phyloP scores from a whole-genome alignment of 2,113 vertebrate genomes.

The Axis porcinus region DNA sequence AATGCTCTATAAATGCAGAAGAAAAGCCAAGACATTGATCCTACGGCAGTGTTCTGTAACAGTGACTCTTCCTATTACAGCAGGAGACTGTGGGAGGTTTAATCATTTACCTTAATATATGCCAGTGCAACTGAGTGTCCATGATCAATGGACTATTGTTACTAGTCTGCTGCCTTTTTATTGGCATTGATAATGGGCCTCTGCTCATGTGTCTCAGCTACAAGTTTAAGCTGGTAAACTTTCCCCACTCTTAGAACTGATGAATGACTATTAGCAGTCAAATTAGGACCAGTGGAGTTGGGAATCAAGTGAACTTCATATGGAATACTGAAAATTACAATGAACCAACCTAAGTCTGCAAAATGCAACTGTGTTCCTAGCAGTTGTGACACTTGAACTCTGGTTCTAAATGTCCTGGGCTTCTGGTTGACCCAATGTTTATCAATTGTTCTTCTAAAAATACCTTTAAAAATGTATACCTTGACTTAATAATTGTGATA shows the following conservation, averaged over 20 bases:
- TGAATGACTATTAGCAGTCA: not conserved
- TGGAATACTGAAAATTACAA: not conserved
- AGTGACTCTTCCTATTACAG: slow-evolving; percentile 64
- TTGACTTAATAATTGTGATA: not conserved
- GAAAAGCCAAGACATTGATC: slow-evolving; percentile 75
- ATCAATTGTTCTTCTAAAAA: not conserved
- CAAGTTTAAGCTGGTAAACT: not conserved
- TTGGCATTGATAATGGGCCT: slow-evolving; percentile 56
- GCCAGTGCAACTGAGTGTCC: slow-evolving; percentile 52
- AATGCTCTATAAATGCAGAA: slow-evolving; percentile 55
- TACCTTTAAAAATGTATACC: not conserved
- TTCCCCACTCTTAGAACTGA: not conserved
- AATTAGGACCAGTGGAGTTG: not conserved
- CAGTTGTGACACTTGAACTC: not conserved
- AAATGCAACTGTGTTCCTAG: not conserved
- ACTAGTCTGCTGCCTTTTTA: slow-evolving; percentile 56
- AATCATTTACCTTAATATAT: slow-evolving; percentile 67
- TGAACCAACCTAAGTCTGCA: not conserved
- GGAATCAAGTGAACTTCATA: not conserved
- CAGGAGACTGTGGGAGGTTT: slow-evolving; percentile 60
- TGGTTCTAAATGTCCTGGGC: not conserved
- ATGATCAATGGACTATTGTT: slow-evolving; percentile 51
- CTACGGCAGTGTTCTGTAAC: slow-evolving; percentile 75
- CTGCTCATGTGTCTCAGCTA: slow-evolving; percentile 50
- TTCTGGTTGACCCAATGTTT: not conserved